These are phyloP conservation scores for Chrosomus eos DNA, from an alignment of 2,797 vertebrate species.

Conservation along the genomic window DNA sequence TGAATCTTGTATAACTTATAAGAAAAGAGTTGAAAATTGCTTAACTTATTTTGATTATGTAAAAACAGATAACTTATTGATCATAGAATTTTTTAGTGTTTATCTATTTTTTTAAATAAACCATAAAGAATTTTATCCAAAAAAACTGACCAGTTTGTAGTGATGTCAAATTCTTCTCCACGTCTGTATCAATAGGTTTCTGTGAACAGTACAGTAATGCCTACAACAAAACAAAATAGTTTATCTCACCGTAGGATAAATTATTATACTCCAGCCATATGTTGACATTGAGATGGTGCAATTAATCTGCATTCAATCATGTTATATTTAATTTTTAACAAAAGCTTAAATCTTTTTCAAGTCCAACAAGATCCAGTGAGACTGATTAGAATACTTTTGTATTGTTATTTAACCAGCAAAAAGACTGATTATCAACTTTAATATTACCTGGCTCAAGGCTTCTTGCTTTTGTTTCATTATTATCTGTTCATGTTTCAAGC, in stretches of 20 bases:
- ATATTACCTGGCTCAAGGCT: constrained; percentile 63
- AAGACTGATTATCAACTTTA: neutral
- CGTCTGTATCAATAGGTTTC: constrained; percentile 40
- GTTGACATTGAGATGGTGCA: neutral
- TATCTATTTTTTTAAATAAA: neutral
- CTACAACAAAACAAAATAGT: constrained; percentile 14
- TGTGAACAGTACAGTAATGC: constrained; percentile 43
- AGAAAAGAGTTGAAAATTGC: too few species aligned
- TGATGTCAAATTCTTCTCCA: constrained; percentile 14
- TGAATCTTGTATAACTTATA: too few species aligned
- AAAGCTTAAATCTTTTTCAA: neutral
- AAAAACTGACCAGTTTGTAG: constrained; percentile 7
- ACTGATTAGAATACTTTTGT: neutral
- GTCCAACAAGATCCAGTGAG: too few species aligned
- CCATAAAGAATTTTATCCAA: neutral
- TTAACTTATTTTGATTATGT: too few species aligned
- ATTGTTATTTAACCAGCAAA: neutral
- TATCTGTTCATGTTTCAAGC: constrained; percentile 60
- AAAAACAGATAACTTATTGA: too few species aligned
- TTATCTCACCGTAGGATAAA: neutral
- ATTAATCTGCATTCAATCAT: neutral
- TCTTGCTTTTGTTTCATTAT: constrained; percentile 63
- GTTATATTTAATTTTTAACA: neutral
- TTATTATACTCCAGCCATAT: neutral
- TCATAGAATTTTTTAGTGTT: too few species aligned